Evolutionary conservation across 2,797 vertebrate species (phyloP), one percentile per base, ranked within the genome.

Genomic region (Furcifer pardalis): DNA sequence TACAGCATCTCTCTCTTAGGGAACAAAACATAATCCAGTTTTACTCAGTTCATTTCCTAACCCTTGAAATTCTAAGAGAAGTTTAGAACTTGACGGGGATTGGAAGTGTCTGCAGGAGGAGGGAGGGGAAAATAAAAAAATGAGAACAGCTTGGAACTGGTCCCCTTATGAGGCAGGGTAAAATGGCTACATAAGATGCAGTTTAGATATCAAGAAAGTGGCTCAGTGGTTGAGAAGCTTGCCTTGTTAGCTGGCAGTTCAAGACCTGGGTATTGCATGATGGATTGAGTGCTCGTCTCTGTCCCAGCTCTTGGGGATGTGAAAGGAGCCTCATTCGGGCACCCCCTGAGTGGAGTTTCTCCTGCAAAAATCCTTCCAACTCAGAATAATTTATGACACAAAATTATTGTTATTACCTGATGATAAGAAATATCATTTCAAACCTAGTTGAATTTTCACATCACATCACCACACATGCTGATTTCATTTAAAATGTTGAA

Each of bases 401-500:
- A n/a, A n/a, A n/a, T n/a, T n/a, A n/a, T n/a, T n/a, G n/a, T n/a
- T n/a, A n/a, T n/a, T n/a, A n/a, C n/a, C n/a, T n/a, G n/a, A n/a
- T n/a, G 65, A 49, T 60, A 60, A 60, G 35, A 60, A 60, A 46
- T n/a, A 62, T 71, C 49, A 23, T 56, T 85, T 66, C 60, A 63
- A 74, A 72, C 40, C 19, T 63, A 56, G 25, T 17, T 71, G 65
- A 40, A 30, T 69, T 80, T 68, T 30, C 8, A 69, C 81, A 80
- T 77, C 52, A 5, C 52, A 81, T 73, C 49, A 76, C 42, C 52
- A 10, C 52, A 69, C 79, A 81, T 23, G 52, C 37, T 81, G 63
- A 86, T 86, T 86, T 81, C 79, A 81, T 86, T 86, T 81, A 60
- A 77, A 69, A 81, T 40, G 40, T 60, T 86, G 73, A 81, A 81